These are phyloP conservation scores for Echeneis naucrates DNA, from an alignment of 2,797 vertebrate genomes.

Conservation along the genomic window DNA sequence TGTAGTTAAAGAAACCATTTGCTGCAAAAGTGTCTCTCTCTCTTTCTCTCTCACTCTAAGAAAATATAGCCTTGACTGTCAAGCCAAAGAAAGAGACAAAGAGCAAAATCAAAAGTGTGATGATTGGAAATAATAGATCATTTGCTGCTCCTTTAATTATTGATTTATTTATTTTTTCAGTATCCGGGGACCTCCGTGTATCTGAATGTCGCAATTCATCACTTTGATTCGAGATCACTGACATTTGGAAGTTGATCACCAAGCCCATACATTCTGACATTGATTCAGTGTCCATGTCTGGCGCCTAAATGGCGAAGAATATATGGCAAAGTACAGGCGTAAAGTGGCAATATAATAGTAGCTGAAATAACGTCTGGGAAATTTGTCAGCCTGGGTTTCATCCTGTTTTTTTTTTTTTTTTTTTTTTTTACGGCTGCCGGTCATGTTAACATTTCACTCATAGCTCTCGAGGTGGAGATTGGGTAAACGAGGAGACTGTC, in stretches of 20 bases:
- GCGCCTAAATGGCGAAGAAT: conserved; percentile 7
- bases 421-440: not conserved
- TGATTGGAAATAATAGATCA: conserved; percentile 39
- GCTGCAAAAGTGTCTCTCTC: conserved; percentile 27
- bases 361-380: not conserved
- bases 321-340: not conserved
- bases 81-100: conserved; percentile 37
- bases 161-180: not conserved
- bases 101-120: conserved; percentile 48
- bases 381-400: not conserved
- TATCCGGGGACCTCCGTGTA: conserved; percentile 16
- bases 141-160: conserved; percentile 19
- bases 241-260: conserved; percentile 50
- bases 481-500: not conserved
- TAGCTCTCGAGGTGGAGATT: not conserved
- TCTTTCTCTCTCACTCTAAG: conserved; percentile 27
- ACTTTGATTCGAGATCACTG: conserved; percentile 45
- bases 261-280: conserved; percentile 26
- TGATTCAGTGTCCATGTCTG: conserved; percentile 42
- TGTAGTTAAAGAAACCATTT: conserved; percentile 47
- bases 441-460: not conserved
- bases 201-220: conserved; percentile 51
- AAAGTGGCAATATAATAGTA: not conserved
- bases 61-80: conserved; percentile 41
- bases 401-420: not conserved